Base-by-base conservation (phyloP, 1,140 invertebrate species). In the Tigriopus japonicus region DNA sequence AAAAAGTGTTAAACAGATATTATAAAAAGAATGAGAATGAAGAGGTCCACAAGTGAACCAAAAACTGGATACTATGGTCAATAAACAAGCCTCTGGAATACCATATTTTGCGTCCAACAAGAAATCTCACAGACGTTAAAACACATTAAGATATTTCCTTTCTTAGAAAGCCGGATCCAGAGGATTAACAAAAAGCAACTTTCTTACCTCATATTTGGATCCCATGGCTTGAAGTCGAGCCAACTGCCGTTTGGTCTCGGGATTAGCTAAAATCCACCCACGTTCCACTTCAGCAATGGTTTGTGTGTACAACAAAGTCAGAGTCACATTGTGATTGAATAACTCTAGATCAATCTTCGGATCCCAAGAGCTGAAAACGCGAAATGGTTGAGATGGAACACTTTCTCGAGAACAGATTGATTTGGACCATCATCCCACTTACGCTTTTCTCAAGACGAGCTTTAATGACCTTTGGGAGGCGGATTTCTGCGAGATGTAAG, bases 271-370 rank as follows among this genome's bases (percentile, higher is more conserved):
- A 62, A 92, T 82, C 88, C 89, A 94, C 5, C 85, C 84, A 60
- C 82, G 76, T 65, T 87, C 82, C 59, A 95, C 75, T 73, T 95
- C 92, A 62, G 81, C 80, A 23, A 84, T 78, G 51, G 85, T 81
- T 78, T 96, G 91, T 58, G 84, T 76, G 70, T 91, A 94, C 0
- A 97, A 72, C 43, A 96, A 74, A 72, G 92, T 88, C 66, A 90
- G 71, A 6, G 86, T 83, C 15, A 89, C 77, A 62, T 80, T 77
- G 72, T 94, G 82, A 56, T 77, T 77, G 69, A 89, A 77, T 54
- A 95, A 71, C 67, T 87, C 81, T 52, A 82, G 72, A 74, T 96
- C 91, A 74, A 83, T 86, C 42, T 73, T 76, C 14, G 79, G 74
- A 71, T 95, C 86, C 92, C 91, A 96, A 69, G 86, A 93, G 74